phyloP scores from a whole-genome alignment of 2,113 vertebrate species.

The Cephalopterus ornatus region DNA sequence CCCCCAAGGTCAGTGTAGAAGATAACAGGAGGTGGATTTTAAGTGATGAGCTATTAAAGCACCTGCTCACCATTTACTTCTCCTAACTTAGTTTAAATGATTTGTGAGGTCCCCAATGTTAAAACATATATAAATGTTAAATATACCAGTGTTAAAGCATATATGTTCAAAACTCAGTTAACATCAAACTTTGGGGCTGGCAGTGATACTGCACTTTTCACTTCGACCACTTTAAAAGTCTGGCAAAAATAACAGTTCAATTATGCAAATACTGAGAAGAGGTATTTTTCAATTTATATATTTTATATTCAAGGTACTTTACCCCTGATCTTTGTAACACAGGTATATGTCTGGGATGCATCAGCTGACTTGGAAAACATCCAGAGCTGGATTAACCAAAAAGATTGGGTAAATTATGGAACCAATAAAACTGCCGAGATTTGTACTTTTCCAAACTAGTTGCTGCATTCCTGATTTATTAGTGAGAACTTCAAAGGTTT shows the following conservation, averaged over 20 bases:
- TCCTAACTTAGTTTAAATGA: background rate
- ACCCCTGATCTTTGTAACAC: background rate
- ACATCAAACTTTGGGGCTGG: background rate
- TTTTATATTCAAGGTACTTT: conserved; percentile 23
- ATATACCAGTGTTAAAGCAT: background rate
- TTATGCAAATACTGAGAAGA: conserved; percentile 4
- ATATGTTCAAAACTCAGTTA: background rate
- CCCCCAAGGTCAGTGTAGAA: background rate
- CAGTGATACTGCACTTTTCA: background rate
- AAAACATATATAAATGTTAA: background rate
- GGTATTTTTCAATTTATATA: background rate
- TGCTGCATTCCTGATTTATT: conserved; percentile 72
- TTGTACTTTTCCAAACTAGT: conserved; percentile 68
- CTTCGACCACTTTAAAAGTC: background rate
- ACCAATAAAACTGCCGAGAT: conserved; percentile 65
- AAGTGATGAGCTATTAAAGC: background rate
- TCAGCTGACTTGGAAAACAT: conserved; percentile 8
- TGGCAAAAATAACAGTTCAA: conserved; percentile 41
- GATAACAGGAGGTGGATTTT: background rate
- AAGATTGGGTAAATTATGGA: conserved; percentile 69
- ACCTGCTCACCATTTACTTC: background rate
- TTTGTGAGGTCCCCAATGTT: background rate
- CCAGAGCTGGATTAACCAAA: conserved; percentile 61
- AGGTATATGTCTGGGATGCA: conserved; percentile 17
- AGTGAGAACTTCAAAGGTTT: conserved; percentile 65